Evolutionary conservation across 2,888 invertebrate genomes (phyloP).

Genomic region (Nomada ruficornis): DNA sequence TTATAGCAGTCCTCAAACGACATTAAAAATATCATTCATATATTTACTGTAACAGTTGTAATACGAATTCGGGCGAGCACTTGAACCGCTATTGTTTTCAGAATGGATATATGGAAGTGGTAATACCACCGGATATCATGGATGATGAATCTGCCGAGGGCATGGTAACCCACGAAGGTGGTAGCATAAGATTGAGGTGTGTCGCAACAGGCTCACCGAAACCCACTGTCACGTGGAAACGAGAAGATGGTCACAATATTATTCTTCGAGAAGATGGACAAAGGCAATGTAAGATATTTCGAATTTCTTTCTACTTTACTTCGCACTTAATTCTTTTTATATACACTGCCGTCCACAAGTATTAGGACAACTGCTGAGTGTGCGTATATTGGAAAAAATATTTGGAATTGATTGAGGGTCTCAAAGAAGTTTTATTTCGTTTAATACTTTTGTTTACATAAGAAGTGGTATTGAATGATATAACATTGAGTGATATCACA

Average conservation of each 20-base stretch:
- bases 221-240: conserved; percentile 92
- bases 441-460: too few species aligned
- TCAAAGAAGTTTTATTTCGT: too few species aligned
- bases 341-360: too few species aligned
- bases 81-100: conserved; percentile 78
- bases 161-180: conserved; percentile 92
- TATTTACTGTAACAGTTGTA: not conserved
- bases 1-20: not conserved
- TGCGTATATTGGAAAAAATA: too few species aligned
- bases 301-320: too few species aligned
- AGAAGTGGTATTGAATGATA: too few species aligned
- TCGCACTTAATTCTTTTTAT: not conserved
- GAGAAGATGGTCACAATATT: conserved; percentile 92
- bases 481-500: too few species aligned
- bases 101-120: conserved; percentile 95
- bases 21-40: not conserved
- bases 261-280: conserved; percentile 87
- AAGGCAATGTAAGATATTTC: conserved; percentile 75
- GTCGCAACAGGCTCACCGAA: conserved; percentile 92
- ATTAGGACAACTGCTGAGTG: too few species aligned
- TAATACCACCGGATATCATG: conserved; percentile 94
- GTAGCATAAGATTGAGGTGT: conserved; percentile 91
- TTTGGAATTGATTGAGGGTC: too few species aligned
- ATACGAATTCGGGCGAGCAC: not conserved
- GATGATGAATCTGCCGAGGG: conserved; percentile 90